Evolutionary conservation across 1,140 invertebrate genomes (phyloP).

Genomic region (Eulimnadia texana): DNA sequence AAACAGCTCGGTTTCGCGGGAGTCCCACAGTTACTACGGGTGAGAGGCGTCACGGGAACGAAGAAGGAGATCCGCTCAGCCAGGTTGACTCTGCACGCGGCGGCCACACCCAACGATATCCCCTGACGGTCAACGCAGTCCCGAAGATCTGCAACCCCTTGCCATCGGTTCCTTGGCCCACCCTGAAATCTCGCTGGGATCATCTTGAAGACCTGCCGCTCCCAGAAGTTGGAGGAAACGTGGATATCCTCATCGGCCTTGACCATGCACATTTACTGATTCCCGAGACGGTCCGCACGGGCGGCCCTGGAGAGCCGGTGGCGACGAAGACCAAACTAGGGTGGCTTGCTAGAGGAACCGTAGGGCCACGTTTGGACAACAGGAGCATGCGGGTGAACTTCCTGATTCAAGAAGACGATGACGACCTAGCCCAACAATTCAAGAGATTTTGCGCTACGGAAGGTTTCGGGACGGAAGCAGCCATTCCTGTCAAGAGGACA

Average conservation of each 20-base stretch:
- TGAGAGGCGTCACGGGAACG: background rate
- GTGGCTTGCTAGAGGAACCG: background rate
- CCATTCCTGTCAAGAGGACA: background rate
- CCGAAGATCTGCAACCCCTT: background rate
- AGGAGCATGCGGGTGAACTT: too few species aligned
- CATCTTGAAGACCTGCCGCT: background rate
- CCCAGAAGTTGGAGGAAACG: background rate
- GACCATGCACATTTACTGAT: background rate
- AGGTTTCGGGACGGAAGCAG: background rate
- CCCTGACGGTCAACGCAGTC: background rate
- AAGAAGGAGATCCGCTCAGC: background rate
- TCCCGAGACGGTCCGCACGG: too few species aligned
- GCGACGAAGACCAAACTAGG: background rate
- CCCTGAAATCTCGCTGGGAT: background rate
- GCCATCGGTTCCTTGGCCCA: background rate
- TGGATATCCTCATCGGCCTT: background rate
- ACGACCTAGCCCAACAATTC: background rate
- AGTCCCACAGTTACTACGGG: background rate
- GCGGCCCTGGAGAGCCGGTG: background rate
- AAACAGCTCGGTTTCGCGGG: too few species aligned
- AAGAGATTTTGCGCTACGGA: conserved; percentile 4
- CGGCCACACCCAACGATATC: background rate
- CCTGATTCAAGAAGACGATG: too few species aligned
- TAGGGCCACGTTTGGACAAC: too few species aligned
- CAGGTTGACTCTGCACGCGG: background rate